Base-by-base conservation (phyloP, 2,797 vertebrate genomes). In the Helostoma temminkii region DNA sequence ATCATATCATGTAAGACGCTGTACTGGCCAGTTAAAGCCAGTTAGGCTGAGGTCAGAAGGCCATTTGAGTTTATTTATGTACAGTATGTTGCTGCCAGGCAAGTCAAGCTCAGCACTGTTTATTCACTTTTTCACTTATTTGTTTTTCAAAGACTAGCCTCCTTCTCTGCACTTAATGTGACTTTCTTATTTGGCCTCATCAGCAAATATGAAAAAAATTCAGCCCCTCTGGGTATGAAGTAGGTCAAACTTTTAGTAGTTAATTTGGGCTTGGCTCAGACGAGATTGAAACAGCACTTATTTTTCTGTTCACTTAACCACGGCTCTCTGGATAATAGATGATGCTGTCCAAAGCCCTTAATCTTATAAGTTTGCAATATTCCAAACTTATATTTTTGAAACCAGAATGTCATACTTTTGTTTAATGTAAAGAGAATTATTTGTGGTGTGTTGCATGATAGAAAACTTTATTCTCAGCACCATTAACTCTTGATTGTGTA, bases 121-220 rank as follows among this genome's bases (percentile, higher is more conserved):
- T 88, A 71, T 86, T 79, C 62, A 30, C 39, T 74, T 75, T 74
- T 80, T 66, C 21, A 65, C 74, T 82, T 83, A 73, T 86, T 84
- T 88, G 86, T 88, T 92, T 87, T 84, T 91, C 83, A 90, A 91
- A 90, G 82, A 68, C 75, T 69, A 63, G 69, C 74, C 68, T 78
- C 49, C 32, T 72, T 83, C 65, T 36, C 25, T 57, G 48, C 62
- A 74, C 64, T 79, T 86, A 87, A 80, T 84, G 58, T 34, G 52
- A 80, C 87, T 89, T 91, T 88, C 71, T 89, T 87, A 82, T 93
- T 91, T 80, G 73, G 85, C 88, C 76, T 92, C 85, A 88, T 94
- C 87, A 90, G 89, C 87, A 93, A 90, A 92, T 90, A 84, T 81
- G 68, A 71, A 74, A 74, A 83, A 73, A 87, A 76, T 84, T 84